These are phyloP conservation scores for Cygnus buccinator DNA, from an alignment of 2,113 vertebrate species.

Conservation along the genomic window DNA sequence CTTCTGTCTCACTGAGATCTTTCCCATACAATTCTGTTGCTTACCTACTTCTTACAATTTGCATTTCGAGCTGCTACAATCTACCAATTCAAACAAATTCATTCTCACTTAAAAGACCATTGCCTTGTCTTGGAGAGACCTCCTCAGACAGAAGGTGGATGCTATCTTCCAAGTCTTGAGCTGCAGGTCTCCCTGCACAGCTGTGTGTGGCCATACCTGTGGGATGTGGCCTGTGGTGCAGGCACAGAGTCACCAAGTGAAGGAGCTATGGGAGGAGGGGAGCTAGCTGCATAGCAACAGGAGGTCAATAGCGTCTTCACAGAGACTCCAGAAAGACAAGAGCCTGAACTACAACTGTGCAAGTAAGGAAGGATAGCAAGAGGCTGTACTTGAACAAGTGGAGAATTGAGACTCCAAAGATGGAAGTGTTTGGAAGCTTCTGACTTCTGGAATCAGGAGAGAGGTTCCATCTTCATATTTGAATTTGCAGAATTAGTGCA, in stretches of 20 bases:
- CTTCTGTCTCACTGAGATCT: neutral
- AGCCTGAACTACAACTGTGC: neutral
- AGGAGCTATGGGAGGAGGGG: neutral
- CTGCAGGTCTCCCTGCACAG: neutral
- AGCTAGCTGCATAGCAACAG: neutral
- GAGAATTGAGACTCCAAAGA: neutral
- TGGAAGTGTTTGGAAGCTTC: neutral
- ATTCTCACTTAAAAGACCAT: neutral
- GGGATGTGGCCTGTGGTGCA: neutral
- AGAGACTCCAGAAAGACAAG: neutral
- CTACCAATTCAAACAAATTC: neutral
- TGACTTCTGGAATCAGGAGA: neutral
- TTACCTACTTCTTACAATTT: neutral
- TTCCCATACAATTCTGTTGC: neutral
- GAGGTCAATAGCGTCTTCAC: neutral
- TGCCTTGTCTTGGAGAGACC: neutral
- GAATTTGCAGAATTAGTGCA: neutral
- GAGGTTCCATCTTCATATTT: neutral
- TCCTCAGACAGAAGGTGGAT: neutral
- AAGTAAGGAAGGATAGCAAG: neutral
- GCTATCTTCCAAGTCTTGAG: neutral
- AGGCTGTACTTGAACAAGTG: neutral
- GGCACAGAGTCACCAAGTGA: neutral
- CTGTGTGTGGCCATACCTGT: accelerated
- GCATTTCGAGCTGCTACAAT: neutral